Conservation (phyloP, 2,888 invertebrate genomes). For the Scrobipalpa costella region DNA sequence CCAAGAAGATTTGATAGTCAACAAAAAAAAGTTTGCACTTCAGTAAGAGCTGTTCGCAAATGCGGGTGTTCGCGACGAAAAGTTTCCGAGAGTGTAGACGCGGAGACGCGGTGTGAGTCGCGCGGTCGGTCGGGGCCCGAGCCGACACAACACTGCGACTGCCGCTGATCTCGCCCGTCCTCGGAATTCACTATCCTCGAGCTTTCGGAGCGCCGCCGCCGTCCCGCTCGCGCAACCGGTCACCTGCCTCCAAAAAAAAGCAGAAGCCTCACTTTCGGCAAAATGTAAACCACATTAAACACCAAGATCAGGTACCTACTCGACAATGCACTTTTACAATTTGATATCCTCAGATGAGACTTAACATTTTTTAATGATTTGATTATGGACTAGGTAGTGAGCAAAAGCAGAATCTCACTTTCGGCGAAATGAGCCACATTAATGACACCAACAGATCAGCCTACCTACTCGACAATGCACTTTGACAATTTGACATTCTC, state of each 20-base stretch:
- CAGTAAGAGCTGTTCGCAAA: conserved; percentile 43
- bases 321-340: conserved; percentile 26
- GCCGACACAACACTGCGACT: conserved; percentile 70
- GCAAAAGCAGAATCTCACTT: conserved; percentile 64
- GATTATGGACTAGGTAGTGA: no score
- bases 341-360: no score
- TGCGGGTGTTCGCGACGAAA: conserved; percentile 17
- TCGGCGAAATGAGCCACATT: conserved; percentile 68
- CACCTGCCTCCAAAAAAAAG: conserved; percentile 71
- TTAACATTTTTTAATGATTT: no score
- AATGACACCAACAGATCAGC: conserved; percentile 58
- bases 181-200: conserved; percentile 53
- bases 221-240: conserved; percentile 69
- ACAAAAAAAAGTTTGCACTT: conserved; percentile 33
- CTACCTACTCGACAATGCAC: conserved; percentile 46
- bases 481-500: no score
- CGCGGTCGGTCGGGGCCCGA: conserved; percentile 58
- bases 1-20: conserved; percentile 35
- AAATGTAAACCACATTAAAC: conserved; percentile 68
- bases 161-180: conserved; percentile 34
- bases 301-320: conserved; percentile 56
- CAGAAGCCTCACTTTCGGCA: conserved; percentile 66
- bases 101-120: conserved; percentile 37
- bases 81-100: conserved; percentile 13
- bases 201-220: conserved; percentile 58